These are phyloP conservation scores for Desmodus rotundus DNA, from an alignment of 2,113 vertebrate species.

Conservation along the genomic window DNA sequence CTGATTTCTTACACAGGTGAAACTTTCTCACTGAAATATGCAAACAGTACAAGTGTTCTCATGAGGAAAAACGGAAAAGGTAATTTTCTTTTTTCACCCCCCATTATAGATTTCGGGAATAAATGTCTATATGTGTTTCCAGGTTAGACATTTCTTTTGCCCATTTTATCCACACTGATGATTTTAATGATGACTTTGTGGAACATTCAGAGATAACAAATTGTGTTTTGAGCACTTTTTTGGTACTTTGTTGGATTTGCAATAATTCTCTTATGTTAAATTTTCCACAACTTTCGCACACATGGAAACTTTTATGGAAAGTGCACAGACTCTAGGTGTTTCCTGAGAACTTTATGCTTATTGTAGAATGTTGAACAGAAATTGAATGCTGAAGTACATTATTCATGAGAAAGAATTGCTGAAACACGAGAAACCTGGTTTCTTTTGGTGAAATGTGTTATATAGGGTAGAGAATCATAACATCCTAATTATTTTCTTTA, in stretches of 20 bases:
- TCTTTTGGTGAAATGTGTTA: not conserved
- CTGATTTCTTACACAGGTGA: conserved; percentile 14
- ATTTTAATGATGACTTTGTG: conserved; percentile 9
- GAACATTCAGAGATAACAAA: not conserved
- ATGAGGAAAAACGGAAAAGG: not conserved
- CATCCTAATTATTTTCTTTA: not conserved
- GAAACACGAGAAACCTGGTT: not conserved
- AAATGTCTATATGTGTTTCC: not conserved
- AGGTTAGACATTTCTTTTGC: not conserved
- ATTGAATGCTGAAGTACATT: not conserved
- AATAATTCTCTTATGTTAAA: not conserved
- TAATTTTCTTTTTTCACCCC: not conserved
- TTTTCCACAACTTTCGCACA: conserved; percentile 34
- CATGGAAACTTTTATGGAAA: not conserved
- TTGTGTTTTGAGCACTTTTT: conserved; percentile 10
- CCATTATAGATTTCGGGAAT: not conserved
- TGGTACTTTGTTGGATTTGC: not conserved
- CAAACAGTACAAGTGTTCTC: not conserved
- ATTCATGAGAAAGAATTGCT: not conserved
- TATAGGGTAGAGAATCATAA: not conserved
- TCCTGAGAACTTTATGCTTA: not conserved
- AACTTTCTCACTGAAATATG: not conserved
- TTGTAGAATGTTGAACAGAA: not conserved
- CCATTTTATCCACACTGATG: not conserved
- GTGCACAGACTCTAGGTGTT: not conserved